phyloP scores from a whole-genome alignment of 1,140 invertebrate species.

The Ectropis grisescens region DNA sequence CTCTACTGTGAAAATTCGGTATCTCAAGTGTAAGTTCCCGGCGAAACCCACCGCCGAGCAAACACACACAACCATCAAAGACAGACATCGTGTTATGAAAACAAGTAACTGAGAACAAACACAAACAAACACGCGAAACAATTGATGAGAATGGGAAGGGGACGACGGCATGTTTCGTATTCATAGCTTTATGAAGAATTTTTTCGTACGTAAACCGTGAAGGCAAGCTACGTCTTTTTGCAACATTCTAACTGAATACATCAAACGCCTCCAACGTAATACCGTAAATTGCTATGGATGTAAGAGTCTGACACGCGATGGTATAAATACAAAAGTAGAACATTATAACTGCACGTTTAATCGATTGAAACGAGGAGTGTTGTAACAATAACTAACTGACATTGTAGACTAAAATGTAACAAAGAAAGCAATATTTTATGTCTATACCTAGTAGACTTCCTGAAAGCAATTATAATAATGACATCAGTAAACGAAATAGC shows the following conservation, averaged over 20 bases:
- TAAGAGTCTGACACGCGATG: no score
- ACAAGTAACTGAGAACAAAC: conserved; percentile 59
- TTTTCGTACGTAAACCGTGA: conserved; percentile 35
- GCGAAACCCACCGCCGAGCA: conserved; percentile 38
- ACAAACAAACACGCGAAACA: conserved; percentile 60
- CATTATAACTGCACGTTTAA: no score
- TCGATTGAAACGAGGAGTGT: no score
- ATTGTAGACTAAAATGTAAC: no score
- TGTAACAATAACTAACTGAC: no score
- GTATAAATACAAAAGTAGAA: no score
- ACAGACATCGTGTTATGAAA: conserved; percentile 65
- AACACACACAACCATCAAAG: conserved; percentile 55
- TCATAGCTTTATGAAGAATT: conserved; percentile 42
- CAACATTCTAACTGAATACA: conserved; percentile 3
- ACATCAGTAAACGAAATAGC: no score
- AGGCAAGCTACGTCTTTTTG: conserved; percentile 15
- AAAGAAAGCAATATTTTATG: no score
- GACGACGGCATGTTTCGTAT: conserved; percentile 19
- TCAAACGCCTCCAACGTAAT: no score
- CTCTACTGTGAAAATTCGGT: conserved; percentile 20
- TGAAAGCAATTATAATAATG: no score
- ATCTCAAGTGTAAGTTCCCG: conserved; percentile 17
- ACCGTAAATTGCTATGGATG: no score
- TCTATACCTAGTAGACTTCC: no score
- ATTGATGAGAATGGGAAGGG: conserved; percentile 48